These are phyloP conservation scores for Blomia tropicalis DNA, from an alignment of 2,888 invertebrate species.

Conservation along the genomic window DNA sequence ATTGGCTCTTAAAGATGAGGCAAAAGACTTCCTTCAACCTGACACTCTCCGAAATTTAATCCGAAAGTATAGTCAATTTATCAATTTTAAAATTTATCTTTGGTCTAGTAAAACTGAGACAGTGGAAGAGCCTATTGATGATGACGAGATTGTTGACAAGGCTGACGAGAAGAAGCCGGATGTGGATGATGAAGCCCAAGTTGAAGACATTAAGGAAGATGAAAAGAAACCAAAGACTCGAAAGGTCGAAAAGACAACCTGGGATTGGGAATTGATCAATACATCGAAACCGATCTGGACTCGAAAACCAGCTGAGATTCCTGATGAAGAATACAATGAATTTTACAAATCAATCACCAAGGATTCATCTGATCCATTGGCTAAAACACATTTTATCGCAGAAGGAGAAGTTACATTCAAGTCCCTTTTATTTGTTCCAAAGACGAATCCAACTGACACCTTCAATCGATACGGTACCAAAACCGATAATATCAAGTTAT, in stretches of 20 bases:
- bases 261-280: conserved; percentile 95
- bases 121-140: conserved; percentile 51
- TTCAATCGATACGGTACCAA: conserved; percentile 91
- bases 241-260: conserved; percentile 78
- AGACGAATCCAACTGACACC: conserved; percentile 71
- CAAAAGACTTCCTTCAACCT: conserved; percentile 81
- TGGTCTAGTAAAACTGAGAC: conserved; percentile 68
- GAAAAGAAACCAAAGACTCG: conserved; percentile 60
- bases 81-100: conserved; percentile 93
- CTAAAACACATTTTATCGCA: conserved; percentile 84
- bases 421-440: conserved; percentile 81
- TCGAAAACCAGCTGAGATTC: conserved; percentile 67
- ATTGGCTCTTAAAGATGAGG: conserved; percentile 87
- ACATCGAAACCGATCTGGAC: conserved; percentile 98
- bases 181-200: conserved; percentile 43
- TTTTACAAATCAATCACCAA: conserved; percentile 92
- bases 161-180: conserved; percentile 44
- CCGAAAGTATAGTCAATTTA: conserved; percentile 97
- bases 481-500: conserved; percentile 86
- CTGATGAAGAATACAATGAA: conserved; percentile 72
- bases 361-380: conserved; percentile 62
- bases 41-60: conserved; percentile 76
- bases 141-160: conserved; percentile 39
- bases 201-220: conserved; percentile 42
- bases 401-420: conserved; percentile 99